A percentile compares a stretch with the other conserved stretches of the same genome.
Evolutionary conservation across 2,888 invertebrate genomes (phyloP).

Genomic region (Nycteola revayana): DNA sequence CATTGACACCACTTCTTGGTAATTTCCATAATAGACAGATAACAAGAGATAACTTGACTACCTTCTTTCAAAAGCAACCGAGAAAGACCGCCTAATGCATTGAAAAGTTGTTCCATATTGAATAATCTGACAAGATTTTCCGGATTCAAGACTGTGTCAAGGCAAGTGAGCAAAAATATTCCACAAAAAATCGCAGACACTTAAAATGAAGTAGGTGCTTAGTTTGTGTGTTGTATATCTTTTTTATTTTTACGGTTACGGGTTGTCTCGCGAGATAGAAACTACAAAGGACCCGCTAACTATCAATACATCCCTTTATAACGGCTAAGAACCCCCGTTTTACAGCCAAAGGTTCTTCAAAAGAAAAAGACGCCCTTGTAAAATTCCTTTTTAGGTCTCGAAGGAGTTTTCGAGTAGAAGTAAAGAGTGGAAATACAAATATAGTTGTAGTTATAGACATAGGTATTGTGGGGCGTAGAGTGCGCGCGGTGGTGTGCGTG

Average conservation of each 20-base stretch:
- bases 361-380: conserved; percentile 72
- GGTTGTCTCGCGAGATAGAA: conserved; percentile 43
- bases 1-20: too few relatives aligned
- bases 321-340: conserved; percentile 59
- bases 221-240: conserved; percentile 29
- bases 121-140: conserved; percentile 29
- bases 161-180: conserved; percentile 28
- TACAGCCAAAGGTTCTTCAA: conserved; percentile 67
- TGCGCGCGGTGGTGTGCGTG: conserved; percentile 49
- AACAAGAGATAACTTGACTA: too few relatives aligned
- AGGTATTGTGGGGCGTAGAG: conserved; percentile 55
- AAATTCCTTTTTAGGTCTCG: conserved; percentile 74
- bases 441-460: conserved; percentile 47
- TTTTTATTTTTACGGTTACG: conserved; percentile 50
- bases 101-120: conserved; percentile 25
- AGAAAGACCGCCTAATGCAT: conserved; percentile 15
- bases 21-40: too few relatives aligned
- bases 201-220: conserved; percentile 27
- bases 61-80: too few relatives aligned
- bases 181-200: conserved; percentile 19
- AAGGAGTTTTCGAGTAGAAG: conserved; percentile 56
- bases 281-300: conserved; percentile 60
- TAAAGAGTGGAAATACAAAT: conserved; percentile 44
- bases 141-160: conserved; percentile 29
- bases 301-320: conserved; percentile 57